Conservation (phyloP, 2,113 vertebrate species). For the Agelaius phoeniceus region DNA sequence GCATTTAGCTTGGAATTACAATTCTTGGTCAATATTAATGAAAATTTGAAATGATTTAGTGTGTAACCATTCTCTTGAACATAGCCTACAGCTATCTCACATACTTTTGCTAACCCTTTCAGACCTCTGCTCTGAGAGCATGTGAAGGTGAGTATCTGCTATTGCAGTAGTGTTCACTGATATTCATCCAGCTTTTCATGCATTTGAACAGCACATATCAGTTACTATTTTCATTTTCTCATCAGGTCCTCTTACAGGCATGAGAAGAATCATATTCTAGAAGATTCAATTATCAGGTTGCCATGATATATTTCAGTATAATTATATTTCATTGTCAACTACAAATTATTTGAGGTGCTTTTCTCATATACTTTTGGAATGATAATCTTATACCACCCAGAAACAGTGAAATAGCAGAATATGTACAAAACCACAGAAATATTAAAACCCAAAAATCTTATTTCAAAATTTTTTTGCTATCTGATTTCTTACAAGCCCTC, state of each 20-base stretch:
- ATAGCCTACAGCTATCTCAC: neutral
- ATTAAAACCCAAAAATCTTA: neutral
- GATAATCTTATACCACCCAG: neutral
- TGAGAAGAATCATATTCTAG: neutral
- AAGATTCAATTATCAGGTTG: neutral
- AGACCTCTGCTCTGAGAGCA: neutral
- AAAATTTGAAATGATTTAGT: neutral
- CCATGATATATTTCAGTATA: neutral
- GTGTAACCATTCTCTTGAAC: neutral
- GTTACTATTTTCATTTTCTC: neutral
- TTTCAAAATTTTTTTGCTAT: neutral
- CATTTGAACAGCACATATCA: neutral
- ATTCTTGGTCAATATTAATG: neutral
- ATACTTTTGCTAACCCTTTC: neutral
- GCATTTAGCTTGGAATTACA: neutral
- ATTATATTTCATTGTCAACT: neutral
- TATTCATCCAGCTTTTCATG: neutral
- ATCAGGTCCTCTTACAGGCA: neutral
- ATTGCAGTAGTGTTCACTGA: neutral
- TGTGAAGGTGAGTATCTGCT: accelerated
- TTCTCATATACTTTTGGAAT: neutral
- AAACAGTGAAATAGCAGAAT: neutral
- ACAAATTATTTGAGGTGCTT: neutral
- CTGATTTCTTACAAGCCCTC: neutral
- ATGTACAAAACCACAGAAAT: neutral